A percentile compares a stretch with the other conserved stretches of the same genome.
phyloP scores from a whole-genome alignment of 2,888 invertebrate species.

The Nesidiocoris tenuis region DNA sequence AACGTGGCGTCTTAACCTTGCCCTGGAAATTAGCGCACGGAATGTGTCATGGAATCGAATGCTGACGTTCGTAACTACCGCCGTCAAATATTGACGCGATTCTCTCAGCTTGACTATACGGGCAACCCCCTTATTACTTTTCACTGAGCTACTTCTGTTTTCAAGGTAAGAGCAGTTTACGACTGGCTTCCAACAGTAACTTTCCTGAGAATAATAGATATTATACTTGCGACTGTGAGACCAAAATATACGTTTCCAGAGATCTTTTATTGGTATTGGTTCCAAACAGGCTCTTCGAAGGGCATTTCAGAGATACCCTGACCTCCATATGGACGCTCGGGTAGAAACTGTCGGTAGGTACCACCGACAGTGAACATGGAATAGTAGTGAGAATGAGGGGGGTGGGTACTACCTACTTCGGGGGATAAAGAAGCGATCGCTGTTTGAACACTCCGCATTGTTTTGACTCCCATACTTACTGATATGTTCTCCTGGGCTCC shows the following conservation, averaged over 20 bases:
- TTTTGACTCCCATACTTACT: too few relatives aligned
- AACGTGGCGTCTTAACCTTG: conserved; percentile 8
- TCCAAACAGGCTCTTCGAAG: background rate
- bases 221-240: background rate
- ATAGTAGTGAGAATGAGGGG: too few relatives aligned
- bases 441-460: too few relatives aligned
- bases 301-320: background rate
- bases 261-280: background rate
- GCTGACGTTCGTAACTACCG: background rate
- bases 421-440: too few relatives aligned
- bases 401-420: too few relatives aligned
- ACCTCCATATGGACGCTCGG: too few relatives aligned
- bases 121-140: background rate
- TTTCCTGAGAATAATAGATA: background rate
- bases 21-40: conserved; percentile 7
- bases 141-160: background rate
- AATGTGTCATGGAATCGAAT: background rate
- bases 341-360: too few relatives aligned
- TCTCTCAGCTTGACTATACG: background rate
- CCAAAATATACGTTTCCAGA: background rate
- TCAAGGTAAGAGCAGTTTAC: background rate
- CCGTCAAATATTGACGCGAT: background rate
- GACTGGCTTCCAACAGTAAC: background rate
- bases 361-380: too few relatives aligned
- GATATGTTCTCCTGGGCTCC: too few relatives aligned